A percentile compares a stretch with the other conserved stretches of the same genome.
phyloP scores from a whole-genome alignment of 2,888 invertebrate species.

The Heliothis peltigera region DNA sequence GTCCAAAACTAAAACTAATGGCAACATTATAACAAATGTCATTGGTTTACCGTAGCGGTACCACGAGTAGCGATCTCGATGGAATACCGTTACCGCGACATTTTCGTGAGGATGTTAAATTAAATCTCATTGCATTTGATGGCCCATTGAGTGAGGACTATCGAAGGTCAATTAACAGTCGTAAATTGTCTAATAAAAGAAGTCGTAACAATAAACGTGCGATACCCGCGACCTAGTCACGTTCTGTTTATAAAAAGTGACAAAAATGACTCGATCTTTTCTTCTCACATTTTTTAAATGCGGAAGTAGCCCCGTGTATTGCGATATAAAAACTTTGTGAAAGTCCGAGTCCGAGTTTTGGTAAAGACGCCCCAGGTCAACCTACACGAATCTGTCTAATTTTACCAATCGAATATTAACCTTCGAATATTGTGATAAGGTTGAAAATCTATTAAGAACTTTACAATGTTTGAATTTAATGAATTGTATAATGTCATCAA shows the following conservation, averaged over 20 bases:
- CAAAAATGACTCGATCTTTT: neutral
- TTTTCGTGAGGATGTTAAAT: neutral
- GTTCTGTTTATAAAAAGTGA: neutral
- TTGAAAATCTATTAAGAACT: too few species aligned
- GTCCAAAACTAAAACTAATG: constrained; percentile 22
- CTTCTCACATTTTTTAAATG: too few species aligned
- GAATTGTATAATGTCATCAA: too few species aligned
- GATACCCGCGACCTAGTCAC: neutral
- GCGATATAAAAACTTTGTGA: too few species aligned
- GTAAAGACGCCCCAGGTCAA: too few species aligned
- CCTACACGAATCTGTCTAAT: too few species aligned
- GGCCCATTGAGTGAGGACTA: neutral
- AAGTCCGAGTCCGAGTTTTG: too few species aligned
- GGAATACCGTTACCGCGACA: constrained; percentile 8
- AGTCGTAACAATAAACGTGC: neutral
- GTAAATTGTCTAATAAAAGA: neutral
- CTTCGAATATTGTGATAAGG: too few species aligned
- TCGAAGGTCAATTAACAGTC: neutral
- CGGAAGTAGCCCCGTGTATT: too few species aligned
- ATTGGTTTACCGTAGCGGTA: constrained; percentile 38
- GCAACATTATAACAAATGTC: constrained; percentile 68
- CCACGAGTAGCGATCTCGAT: constrained; percentile 43
- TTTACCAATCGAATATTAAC: too few species aligned
- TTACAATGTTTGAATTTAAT: too few species aligned
- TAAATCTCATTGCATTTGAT: neutral